A percentile compares a stretch with the other conserved stretches of the same genome.
These are phyloP conservation scores for Nasonia oneida DNA, from an alignment of 2,888 invertebrate genomes.

Conservation along the genomic window DNA sequence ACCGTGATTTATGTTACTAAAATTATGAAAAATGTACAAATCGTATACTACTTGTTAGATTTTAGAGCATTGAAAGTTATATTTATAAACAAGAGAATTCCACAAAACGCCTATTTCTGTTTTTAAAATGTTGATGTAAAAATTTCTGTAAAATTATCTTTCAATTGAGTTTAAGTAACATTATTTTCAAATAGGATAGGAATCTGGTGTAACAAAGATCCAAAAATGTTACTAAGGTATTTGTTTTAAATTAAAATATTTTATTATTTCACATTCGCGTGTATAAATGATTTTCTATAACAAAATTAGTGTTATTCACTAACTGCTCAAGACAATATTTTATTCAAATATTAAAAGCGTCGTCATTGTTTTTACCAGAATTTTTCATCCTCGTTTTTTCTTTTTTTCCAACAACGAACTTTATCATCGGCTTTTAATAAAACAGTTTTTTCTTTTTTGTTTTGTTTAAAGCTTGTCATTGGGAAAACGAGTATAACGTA, in stretches of 20 bases:
- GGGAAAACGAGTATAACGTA: constrained; percentile 28
- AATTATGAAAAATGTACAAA: constrained; percentile 40
- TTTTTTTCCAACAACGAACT: constrained; percentile 42
- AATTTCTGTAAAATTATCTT: constrained; percentile 55
- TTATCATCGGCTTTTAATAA: constrained; percentile 31
- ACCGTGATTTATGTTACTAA: constrained; percentile 21
- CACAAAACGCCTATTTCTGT: constrained; percentile 43
- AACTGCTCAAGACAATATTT: constrained; percentile 58
- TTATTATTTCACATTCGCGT: constrained; percentile 70
- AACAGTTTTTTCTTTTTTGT: constrained; percentile 26
- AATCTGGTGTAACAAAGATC: constrained; percentile 24
- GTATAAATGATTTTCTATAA: constrained; percentile 71
- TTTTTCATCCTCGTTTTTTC: constrained; percentile 30
- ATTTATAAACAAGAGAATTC: constrained; percentile 30
- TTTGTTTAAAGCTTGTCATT: constrained; percentile 43
- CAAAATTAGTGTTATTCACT: constrained; percentile 63
- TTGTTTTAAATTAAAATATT: constrained; percentile 72
- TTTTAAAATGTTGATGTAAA: constrained; percentile 57
- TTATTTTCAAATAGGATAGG: constrained; percentile 48
- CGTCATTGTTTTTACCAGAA: constrained; percentile 52
- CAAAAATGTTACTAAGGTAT: constrained; percentile 51
- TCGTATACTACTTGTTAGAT: constrained; percentile 23
- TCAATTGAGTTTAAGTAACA: constrained; percentile 26
- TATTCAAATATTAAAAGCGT: constrained; percentile 60
- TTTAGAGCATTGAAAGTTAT: constrained; percentile 1